A percentile compares a stretch with the other conserved stretches of the same genome.
phyloP scores from a whole-genome alignment of 2,113 vertebrate species.

The Antechinus stuartii region DNA sequence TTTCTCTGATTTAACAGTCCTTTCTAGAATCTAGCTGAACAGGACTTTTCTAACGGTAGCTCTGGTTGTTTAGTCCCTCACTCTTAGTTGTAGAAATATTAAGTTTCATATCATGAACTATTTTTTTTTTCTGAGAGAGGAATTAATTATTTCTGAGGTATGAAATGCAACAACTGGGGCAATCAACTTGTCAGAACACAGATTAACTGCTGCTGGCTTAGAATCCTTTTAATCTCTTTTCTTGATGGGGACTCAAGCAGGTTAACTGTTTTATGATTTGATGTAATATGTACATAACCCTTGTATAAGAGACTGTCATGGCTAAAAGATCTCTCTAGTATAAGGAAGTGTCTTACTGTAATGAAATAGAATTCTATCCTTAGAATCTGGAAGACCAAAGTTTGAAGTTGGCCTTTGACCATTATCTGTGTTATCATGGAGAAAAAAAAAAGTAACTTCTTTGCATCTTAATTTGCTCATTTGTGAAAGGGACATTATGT shows the following conservation, averaged over 20 bases:
- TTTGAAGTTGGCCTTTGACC: background rate
- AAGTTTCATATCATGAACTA: background rate
- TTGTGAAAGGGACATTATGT: background rate
- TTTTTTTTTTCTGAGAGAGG: conserved; percentile 32
- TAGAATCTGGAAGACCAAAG: background rate
- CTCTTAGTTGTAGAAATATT: background rate
- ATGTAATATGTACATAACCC: conserved; percentile 15
- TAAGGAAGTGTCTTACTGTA: background rate
- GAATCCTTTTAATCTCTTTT: background rate
- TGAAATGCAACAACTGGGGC: background rate
- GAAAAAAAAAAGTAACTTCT: background rate
- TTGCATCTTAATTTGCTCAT: background rate
- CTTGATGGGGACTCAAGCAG: conserved; percentile 25
- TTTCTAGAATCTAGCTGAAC: conserved; percentile 8
- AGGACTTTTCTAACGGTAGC: conserved; percentile 33
- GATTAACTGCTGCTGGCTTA: background rate
- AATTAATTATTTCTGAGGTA: background rate
- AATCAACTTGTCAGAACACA: background rate
- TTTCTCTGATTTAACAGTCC: conserved; percentile 29
- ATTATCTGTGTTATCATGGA: background rate
- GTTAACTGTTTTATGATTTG: background rate
- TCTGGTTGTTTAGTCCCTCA: background rate
- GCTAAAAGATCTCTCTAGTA: background rate
- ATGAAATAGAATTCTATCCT: background rate
- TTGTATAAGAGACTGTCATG: background rate